Percentiles rank a stretch among this genome's conserved stretches.
These are phyloP conservation scores for Acronicta psi DNA, from an alignment of 2,888 invertebrate genomes.

Conservation along the genomic window DNA sequence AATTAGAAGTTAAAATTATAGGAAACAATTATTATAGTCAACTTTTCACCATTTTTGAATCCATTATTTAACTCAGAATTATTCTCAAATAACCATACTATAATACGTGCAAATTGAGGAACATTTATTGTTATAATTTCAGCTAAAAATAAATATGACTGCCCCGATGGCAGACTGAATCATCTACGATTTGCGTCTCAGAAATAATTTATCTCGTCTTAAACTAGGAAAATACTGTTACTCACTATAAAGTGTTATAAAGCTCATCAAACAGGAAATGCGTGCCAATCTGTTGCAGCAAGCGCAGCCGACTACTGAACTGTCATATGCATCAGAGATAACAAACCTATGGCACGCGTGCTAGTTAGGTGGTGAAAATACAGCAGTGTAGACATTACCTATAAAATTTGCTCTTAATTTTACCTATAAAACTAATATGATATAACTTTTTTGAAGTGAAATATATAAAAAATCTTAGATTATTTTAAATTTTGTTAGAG, in stretches of 20 bases:
- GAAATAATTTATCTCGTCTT: constrained; percentile 7
- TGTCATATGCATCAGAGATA: constrained; percentile 35
- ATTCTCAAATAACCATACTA: too few species aligned
- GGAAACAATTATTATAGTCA: too few species aligned
- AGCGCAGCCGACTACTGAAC: constrained; percentile 24
- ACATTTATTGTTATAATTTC: neutral
- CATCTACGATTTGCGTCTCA: neutral
- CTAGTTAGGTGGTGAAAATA: neutral
- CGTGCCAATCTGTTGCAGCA: constrained; percentile 40
- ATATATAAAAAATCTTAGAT: too few species aligned
- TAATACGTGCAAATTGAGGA: too few species aligned
- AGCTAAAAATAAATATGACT: neutral
- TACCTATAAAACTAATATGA: too few species aligned
- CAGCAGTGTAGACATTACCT: neutral
- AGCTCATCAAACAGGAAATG: constrained; percentile 48
- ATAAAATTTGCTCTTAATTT: neutral
- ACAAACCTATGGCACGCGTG: constrained; percentile 4
- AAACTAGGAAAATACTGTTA: constrained; percentile 17
- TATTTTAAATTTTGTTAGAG: neutral
- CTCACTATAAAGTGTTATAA: constrained; percentile 18
- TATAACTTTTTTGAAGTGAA: too few species aligned
- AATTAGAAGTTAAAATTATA: too few species aligned
- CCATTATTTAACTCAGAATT: neutral
- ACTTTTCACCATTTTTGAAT: too few species aligned
- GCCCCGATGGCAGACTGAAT: neutral